These are phyloP conservation scores for Steatornis caripensis DNA, from an alignment of 2,113 vertebrate genomes.

Conservation along the genomic window DNA sequence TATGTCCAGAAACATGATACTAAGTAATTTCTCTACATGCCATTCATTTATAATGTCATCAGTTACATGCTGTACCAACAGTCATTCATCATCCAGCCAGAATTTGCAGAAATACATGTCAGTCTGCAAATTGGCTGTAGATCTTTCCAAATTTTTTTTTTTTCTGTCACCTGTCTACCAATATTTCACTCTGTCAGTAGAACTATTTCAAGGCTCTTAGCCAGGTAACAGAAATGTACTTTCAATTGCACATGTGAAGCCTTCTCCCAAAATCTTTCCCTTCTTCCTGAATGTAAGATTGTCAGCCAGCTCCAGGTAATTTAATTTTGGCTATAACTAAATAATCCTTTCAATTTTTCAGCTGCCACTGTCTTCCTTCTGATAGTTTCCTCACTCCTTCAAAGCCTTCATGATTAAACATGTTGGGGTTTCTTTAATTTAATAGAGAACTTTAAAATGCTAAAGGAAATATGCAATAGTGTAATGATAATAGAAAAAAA, in stretches of 20 bases:
- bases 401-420: not conserved
- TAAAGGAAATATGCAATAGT: not conserved
- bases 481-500: not conserved
- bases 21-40: not conserved
- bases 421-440: rapidly evolving
- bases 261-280: not conserved
- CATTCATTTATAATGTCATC: not conserved
- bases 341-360: not conserved
- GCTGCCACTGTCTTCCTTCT: not conserved
- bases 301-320: not conserved
- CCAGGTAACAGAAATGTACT: not conserved
- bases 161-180: not conserved
- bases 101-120: not conserved
- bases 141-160: not conserved
- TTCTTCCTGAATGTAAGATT: not conserved
- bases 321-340: not conserved
- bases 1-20: not conserved
- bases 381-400: not conserved
- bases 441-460: not conserved
- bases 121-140: not conserved
- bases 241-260: not conserved
- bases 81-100: not conserved
- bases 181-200: not conserved
- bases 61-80: not conserved
- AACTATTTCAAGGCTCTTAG: not conserved